These are phyloP conservation scores for Stictonetta naevosa DNA, from an alignment of 2,113 vertebrate species.

Conservation along the genomic window DNA sequence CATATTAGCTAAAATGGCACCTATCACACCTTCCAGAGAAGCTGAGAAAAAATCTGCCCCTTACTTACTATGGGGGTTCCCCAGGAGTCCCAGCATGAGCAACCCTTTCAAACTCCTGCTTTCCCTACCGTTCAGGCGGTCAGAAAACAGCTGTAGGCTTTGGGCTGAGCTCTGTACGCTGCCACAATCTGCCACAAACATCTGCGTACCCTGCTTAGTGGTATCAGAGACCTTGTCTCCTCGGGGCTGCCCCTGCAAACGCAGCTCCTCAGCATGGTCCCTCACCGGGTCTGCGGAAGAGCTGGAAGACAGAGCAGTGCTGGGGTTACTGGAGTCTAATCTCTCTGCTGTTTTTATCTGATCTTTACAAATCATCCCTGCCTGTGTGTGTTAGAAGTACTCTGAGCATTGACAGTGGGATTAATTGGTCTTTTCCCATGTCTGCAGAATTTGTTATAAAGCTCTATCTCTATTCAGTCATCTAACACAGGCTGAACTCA, in stretches of 20 bases:
- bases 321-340: not conserved
- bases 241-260: not conserved
- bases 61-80: not conserved
- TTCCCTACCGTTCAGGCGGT: not conserved
- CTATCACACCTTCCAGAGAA: not conserved
- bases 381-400: not conserved
- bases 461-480: not conserved
- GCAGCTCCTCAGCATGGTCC: fast-evolving
- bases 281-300: not conserved
- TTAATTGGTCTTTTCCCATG: not conserved
- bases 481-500: not conserved
- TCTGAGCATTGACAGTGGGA: not conserved
- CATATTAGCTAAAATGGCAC: not conserved
- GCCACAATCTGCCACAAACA: not conserved
- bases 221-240: not conserved
- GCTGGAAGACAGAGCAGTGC: not conserved
- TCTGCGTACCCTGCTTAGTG: fast-evolving
- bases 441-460: not conserved
- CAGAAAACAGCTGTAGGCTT: not conserved
- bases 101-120: not conserved
- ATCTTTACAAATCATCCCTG: not conserved
- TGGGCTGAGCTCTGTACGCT: not conserved
- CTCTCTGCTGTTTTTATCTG: not conserved
- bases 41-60: not conserved
- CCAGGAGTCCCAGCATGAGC: not conserved